These are phyloP conservation scores for Thereva nobilitata DNA, from an alignment of 2,888 invertebrate genomes.

Conservation along the genomic window DNA sequence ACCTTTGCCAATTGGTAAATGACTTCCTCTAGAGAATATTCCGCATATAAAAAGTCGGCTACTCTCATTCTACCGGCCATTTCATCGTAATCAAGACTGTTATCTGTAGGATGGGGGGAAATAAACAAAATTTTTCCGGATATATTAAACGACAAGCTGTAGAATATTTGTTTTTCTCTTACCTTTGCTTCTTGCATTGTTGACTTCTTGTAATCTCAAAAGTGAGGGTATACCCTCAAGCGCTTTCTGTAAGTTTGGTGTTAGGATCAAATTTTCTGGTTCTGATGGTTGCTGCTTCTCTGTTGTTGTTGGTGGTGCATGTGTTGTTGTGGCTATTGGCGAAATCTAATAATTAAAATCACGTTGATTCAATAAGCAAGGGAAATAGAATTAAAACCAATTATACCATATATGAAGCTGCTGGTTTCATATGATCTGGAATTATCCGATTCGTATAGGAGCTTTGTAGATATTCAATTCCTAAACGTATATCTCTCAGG, in stretches of 20 bases:
- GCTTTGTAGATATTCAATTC: slow-evolving; percentile 71
- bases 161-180: slow-evolving; percentile 1
- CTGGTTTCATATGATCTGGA: slow-evolving; percentile 43
- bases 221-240: slow-evolving; percentile 53
- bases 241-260: slow-evolving; percentile 46
- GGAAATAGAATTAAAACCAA: background rate
- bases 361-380: background rate
- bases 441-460: slow-evolving; percentile 55
- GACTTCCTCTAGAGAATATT: slow-evolving; percentile 77
- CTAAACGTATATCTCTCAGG: slow-evolving; percentile 75
- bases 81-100: slow-evolving; percentile 66
- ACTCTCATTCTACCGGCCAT: slow-evolving; percentile 70
- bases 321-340: slow-evolving; percentile 11
- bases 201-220: slow-evolving; percentile 53
- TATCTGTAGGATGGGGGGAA: slow-evolving; percentile 44
- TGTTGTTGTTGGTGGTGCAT: slow-evolving; percentile 40
- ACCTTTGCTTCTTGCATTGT: slow-evolving; percentile 48
- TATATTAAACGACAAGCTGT: slow-evolving; percentile 6
- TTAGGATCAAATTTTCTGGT: slow-evolving; percentile 14
- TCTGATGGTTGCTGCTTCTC: slow-evolving; percentile 7
- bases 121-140: slow-evolving; percentile 11
- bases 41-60: slow-evolving; percentile 73
- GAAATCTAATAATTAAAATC: slow-evolving; percentile 8
- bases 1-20: slow-evolving; percentile 80
- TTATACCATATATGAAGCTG: slow-evolving; percentile 1